These are phyloP conservation scores for Pelecanus crispus DNA, from an alignment of 2,113 vertebrate genomes.

Conservation along the genomic window DNA sequence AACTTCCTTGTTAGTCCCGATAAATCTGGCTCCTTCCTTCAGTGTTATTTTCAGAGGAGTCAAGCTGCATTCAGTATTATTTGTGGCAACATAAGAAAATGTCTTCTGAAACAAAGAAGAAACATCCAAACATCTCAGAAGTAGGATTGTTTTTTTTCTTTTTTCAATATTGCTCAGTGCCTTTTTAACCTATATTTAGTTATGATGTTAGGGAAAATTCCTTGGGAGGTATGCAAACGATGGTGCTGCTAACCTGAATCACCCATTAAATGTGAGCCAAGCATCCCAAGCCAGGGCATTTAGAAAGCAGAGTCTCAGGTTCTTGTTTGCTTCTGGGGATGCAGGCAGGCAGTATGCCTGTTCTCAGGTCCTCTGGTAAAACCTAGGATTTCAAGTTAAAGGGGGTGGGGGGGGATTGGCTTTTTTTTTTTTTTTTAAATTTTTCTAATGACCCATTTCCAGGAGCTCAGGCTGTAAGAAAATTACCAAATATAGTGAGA, in stretches of 20 bases:
- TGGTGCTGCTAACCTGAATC: background rate
- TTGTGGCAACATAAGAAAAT: background rate
- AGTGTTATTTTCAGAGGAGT: background rate
- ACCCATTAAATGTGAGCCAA: background rate
- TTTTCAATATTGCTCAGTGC: background rate
- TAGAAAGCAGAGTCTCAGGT: background rate
- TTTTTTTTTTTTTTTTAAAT: background rate
- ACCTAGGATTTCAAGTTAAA: background rate
- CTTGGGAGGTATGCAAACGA: background rate
- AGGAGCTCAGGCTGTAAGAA: constrained; percentile 35
- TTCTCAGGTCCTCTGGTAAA: background rate
- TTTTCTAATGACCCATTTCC: constrained; percentile 44
- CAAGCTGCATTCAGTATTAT: background rate
- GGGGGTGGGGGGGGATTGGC: background rate
- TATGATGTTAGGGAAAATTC: background rate
- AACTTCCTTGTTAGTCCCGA: constrained; percentile 15
- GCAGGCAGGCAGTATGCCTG: background rate
- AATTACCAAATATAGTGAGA: constrained; percentile 44
- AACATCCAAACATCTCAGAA: background rate
- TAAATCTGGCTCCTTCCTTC: constrained; percentile 27
- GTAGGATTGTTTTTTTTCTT: background rate
- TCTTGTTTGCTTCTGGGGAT: background rate
- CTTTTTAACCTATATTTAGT: background rate
- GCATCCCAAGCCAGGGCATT: background rate
- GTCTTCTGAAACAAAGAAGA: background rate